Evolutionary conservation across 2,888 invertebrate species (phyloP), one percentile per base, ranked within the genome.

Genomic region (Magallana nippona): DNA sequence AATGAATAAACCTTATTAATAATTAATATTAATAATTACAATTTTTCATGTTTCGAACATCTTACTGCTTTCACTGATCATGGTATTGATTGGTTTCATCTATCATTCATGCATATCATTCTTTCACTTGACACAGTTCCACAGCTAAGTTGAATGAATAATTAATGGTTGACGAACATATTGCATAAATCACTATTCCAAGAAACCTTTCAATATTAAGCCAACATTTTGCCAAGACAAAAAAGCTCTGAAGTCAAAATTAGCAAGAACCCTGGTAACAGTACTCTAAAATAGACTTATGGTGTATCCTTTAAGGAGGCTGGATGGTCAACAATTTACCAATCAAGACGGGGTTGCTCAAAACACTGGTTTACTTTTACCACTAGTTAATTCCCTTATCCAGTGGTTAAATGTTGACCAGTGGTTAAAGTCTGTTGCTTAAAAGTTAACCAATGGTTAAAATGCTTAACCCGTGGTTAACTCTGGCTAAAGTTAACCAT

Each of bases 11-110:
- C 32, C 27, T n/a, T 0, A 44, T 71, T 27, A 71, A 71, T 71
- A 15, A 71, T 71, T 32, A 13, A 71, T 71, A 15, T 63, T 13
- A 22, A 22, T 15, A 71, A 71, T 71, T 71, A 71, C 27, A 71
- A 13, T 71, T 71, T 71, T 71, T 71, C 71, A 32, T 22, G 71
- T 71, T 71, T 22, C 13, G 32, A 27, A 27, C 27, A 60, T 63
- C 27, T 27, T 27, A 27, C 15, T 32, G 15, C 5, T 27, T 32
- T 71, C 13, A 15, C 15, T 32, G 19, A 71, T 27, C 32, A 71
- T 32, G 10, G 8, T 13, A 27, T 5, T 27, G 15, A 15, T 71
- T 3, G 11, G 32, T 15, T 27, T 71, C 71, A 71, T 71, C 1
- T 2, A 71, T 71, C 22, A 71, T 71, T 71, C 32, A 71, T 32